These are phyloP conservation scores for Mastigias papua DNA, from an alignment of 30 jellyfish, hydroid and myxozoan genomes.

Conservation along the genomic window DNA sequence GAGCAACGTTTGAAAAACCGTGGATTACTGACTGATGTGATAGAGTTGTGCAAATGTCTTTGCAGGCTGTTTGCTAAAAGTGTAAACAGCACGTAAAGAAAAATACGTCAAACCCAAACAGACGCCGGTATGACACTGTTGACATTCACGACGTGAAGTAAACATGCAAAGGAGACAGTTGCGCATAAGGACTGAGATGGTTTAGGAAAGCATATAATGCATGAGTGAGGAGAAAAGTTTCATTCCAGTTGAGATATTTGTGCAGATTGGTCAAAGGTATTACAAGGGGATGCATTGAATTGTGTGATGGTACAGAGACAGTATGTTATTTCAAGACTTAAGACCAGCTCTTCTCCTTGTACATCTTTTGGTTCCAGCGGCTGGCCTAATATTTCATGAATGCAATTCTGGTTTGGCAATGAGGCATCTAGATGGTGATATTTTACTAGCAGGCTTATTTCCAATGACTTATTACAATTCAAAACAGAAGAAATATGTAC, in stretches of 20 bases:
- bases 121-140: background rate
- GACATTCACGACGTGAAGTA: background rate
- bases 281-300: too few relatives aligned
- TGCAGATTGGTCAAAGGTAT: too few relatives aligned
- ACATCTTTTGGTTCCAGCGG: background rate
- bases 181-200: too few relatives aligned
- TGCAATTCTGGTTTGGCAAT: constrained; percentile 52
- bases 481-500: constrained; percentile 31
- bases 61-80: constrained; percentile 6
- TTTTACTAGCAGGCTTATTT: constrained; percentile 81
- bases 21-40: too few relatives aligned
- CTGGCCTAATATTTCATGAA: background rate
- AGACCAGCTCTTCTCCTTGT: background rate
- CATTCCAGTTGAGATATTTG: too few relatives aligned
- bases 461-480: constrained; percentile 75
- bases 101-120: background rate
- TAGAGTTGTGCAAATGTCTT: too few relatives aligned
- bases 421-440: constrained; percentile 61
- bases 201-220: too few relatives aligned
- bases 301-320: too few relatives aligned
- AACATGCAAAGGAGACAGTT: background rate
- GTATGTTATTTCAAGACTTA: background rate
- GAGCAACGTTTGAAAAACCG: too few relatives aligned
- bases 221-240: too few relatives aligned
- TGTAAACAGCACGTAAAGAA: background rate